Evolutionary conservation across 2,888 invertebrate species (phyloP), one percentile per base, ranked within the genome.

Genomic region (Agonopterix arenella): DNA sequence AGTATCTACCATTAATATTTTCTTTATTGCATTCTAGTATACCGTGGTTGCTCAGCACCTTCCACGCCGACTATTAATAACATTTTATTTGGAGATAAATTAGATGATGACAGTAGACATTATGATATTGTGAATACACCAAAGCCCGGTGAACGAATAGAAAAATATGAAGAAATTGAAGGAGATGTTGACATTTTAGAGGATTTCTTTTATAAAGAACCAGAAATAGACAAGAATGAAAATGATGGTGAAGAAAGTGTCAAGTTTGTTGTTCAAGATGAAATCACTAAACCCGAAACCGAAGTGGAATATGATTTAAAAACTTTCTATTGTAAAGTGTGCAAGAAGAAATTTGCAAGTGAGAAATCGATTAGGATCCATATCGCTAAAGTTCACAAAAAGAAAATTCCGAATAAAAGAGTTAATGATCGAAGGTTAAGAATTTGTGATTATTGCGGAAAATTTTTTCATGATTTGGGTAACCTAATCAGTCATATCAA

Each of bases 21-120:
- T 28, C 4, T 28, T 28, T 28, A 28, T 28, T 28, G 28, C 28
- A 28, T 28, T 28, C 28, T 28, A 18, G 44, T 37, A 10, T 47
- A 50, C 48, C 43, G 11, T 36, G 52, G 44, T n/a, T 41, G 52
- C 63, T 52, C 76, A 38, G 71, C 62, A 13, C 68, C 72, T 1
- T 72, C 79, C 0, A 85, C 86, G 2, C 84, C 86, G 2, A 67
- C 75, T 5, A 83, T 86, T 54, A 70, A 66, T 36, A 77, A 79
- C n/a, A 79, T 86, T 60, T 55, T 86, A 9, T 85, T 84, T 57
- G 84, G 82, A 4, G 67, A 64, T 8, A 70, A 68, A 58, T 46
- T 66, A 1, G 66, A 72, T n/a, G 48, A 59, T 37, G 45, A 52
- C 44, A 13, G 46, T 38, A 46, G n/a, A n/a, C n/a, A 57, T 38